These are phyloP conservation scores for Auanema sp. DNA, from an alignment of 2,888 invertebrate species.

Conservation along the genomic window DNA sequence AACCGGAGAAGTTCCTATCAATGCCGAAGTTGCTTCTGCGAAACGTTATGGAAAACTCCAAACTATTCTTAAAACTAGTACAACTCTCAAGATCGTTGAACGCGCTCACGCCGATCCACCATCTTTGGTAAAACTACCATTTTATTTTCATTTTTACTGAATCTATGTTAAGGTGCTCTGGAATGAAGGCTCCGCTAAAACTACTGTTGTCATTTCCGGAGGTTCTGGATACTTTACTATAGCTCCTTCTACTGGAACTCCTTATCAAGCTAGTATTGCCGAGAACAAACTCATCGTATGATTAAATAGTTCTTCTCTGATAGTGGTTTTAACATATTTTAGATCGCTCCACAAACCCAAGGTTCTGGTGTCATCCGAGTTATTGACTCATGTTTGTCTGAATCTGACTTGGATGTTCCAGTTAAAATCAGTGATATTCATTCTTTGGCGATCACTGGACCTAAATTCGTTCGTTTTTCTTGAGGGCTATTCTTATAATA, in stretches of 20 bases:
- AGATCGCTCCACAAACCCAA: constrained; percentile 36
- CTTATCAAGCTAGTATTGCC: constrained; percentile 8
- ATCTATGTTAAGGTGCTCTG: constrained; percentile 34
- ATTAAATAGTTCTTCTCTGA: constrained; percentile 4
- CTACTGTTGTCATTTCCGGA: constrained; percentile 35
- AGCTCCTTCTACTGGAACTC: background rate
- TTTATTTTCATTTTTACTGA: too few relatives aligned
- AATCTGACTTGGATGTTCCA: constrained; percentile 30
- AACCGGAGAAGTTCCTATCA: too few relatives aligned
- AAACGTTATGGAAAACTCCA: too few relatives aligned
- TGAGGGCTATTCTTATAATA: constrained; percentile 5
- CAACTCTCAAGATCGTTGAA: background rate
- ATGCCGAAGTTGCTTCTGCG: too few relatives aligned
- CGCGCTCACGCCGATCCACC: background rate
- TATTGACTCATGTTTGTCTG: constrained; percentile 47
- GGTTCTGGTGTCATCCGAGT: constrained; percentile 38
- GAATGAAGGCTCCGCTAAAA: constrained; percentile 44
- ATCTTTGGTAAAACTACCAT: too few relatives aligned
- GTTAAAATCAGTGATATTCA: constrained; percentile 50
- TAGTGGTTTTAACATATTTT: constrained; percentile 3
- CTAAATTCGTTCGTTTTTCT: constrained; percentile 37
- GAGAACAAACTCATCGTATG: constrained; percentile 6
- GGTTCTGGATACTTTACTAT: constrained; percentile 57
- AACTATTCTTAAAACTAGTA: too few relatives aligned
- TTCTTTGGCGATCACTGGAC: constrained; percentile 41